These are phyloP conservation scores for Phymorhynchus buccinoides DNA, from an alignment of 1,140 invertebrate genomes.

Conservation along the genomic window DNA sequence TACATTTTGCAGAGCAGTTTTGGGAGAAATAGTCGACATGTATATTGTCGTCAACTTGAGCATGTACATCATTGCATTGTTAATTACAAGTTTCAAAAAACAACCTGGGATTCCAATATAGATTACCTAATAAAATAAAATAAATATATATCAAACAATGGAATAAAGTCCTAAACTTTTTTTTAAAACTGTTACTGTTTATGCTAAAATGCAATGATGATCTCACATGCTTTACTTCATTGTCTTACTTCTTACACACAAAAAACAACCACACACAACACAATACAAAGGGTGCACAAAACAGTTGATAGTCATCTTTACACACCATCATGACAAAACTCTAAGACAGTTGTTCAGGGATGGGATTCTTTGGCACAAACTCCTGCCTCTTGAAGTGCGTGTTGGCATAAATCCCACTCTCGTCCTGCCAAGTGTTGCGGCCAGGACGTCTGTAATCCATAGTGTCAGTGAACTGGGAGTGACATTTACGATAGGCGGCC, in stretches of 20 bases:
- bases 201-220: no score
- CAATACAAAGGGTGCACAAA: no score
- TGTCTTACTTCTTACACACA: no score
- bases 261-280: no score
- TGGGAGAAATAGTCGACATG: no score
- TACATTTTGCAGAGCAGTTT: no score
- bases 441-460: constrained; percentile 66
- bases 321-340: neutral
- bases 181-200: no score
- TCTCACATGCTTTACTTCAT: no score
- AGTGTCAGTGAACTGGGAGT: constrained; percentile 72
- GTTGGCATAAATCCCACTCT: constrained; percentile 71
- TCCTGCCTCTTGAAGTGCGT: constrained; percentile 64
- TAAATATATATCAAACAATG: neutral
- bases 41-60: no score
- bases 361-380: constrained; percentile 54
- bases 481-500: constrained; percentile 66
- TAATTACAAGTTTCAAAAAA: neutral
- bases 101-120: neutral
- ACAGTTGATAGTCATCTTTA: no score
- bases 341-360: constrained; percentile 45
- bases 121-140: neutral
- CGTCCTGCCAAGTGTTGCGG: constrained; percentile 72
- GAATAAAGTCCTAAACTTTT: no score
- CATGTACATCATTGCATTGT: no score